Base-by-base conservation (phyloP, 2,113 vertebrate species). In the Neolamprologus sp. region DNA sequence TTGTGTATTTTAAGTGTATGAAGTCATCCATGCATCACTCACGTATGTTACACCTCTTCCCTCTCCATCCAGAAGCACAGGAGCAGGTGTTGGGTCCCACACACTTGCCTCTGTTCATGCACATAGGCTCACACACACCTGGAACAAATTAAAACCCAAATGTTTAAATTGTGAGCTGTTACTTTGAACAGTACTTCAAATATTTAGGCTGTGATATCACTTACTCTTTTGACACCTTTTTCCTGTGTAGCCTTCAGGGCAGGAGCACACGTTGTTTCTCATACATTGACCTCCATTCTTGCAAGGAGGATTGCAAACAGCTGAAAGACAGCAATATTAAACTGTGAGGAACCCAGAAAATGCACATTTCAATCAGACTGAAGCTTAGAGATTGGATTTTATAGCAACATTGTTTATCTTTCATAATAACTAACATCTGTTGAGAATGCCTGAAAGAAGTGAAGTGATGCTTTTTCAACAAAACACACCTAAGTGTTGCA, bases 101-200 rank as follows among this genome's bases (percentile, higher is more conserved):
- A 19, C 98, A 99, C 90, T 97, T 98, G 40, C 97, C 98, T 89
- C 96, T 97, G 89, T 98, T 99, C 97, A 98, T 96, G 86, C 98
- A 99, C 80, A 94, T 90, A 7, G 98, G 98, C 68, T 98, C 97
- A 94, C 98, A 99, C 86, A 99, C 95, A 93, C 98, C 98, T 99
- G 92, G 7, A 91, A 71, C 31, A 90, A 75, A 83, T 49, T 14
- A 33, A 55, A 16, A 19, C 2, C 73, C 23, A 31, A 49, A 31
- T 31, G 23, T 31, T 78, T 17, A 17, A 31, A 51, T 49, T 13
- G 10, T 12, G 42, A 47, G 26, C 45, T 2, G 21, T 9, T 78
- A 0, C 26, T 78, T 19, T 2, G 3, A 78, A 49, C 21, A 51
- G 1, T 13, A 78, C 9, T 35, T 5, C 78, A 80, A 7, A 3